Percentiles rank a stretch among this genome's conserved stretches.
Conservation (phyloP, 1,140 invertebrate genomes). For the Meloidogyne exigua region DNA sequence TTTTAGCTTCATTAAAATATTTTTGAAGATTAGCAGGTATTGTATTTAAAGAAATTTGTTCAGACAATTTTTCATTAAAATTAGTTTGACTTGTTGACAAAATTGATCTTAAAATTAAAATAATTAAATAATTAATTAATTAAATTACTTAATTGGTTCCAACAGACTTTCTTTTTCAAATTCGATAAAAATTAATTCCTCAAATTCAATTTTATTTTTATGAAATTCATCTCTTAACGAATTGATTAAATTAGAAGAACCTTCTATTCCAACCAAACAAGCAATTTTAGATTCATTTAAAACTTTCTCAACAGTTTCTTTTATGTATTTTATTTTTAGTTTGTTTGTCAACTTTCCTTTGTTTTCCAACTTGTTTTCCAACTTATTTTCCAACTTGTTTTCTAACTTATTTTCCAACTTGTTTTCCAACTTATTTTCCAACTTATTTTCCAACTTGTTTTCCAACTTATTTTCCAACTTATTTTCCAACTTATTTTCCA, state of each 20-base stretch:
- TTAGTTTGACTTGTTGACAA: not conserved
- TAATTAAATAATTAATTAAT: not conserved
- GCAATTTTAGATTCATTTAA: not conserved
- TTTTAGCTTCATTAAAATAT: not conserved
- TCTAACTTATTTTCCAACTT: no score
- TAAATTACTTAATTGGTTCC: not conserved
- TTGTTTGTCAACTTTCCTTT: no score
- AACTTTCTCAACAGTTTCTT: not conserved
- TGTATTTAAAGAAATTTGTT: not conserved
- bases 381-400: no score
- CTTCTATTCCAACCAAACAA: not conserved
- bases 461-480: not conserved
- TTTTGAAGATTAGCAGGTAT: not conserved
- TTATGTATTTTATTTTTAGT: no score
- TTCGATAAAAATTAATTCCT: not conserved
- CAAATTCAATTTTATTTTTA: not conserved
- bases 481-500: no score
- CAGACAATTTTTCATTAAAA: not conserved
- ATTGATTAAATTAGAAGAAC: not conserved
- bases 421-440: no score
- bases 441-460: no score
- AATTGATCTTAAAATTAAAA: not conserved
- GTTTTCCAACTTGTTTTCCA: no score
- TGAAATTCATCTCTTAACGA: not conserved
- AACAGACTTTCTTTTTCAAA: not conserved